Evolutionary conservation across 2,888 invertebrate genomes (phyloP), one percentile per base, ranked within the genome.

Genomic region (Aleiodes alternator): DNA sequence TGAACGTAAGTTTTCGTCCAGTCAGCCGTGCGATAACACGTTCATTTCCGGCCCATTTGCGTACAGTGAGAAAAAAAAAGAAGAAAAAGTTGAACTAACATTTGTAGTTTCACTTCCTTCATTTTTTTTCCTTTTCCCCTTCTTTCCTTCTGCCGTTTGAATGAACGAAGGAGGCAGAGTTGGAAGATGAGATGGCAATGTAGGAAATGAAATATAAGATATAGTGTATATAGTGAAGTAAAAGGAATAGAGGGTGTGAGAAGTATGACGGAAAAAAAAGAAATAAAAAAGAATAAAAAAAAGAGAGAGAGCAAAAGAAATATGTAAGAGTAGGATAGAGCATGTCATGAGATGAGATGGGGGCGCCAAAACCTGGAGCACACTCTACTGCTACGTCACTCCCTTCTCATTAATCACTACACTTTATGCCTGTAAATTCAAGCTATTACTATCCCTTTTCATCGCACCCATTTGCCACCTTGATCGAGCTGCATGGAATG

Each of bases 341-440:
- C 38, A 72, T 64, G 76, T 73, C 64, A 79, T 69, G 72, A 74
- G 80, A 79, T 80, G 80, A 83, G 83, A 80, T 83, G 84, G 82
- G 84, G 43, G 84, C 83, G 48, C 68, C 51, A 53, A 68, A 83
- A 80, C 77, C 77, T 77, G 76, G 76, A 82, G 83, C 83, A 81
- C 80, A 80, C 80, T 51, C 81, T 82, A 80, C 82, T 82, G 86
- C 86, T 78, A 75, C 85, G 86, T 87, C 87, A 87, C 84, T 84
- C 82, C 83, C 83, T 81, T 81, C 84, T 85, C 86, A 86, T 87
- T 87, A 87, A 87, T 87, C 86, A 87, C 84, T 80, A 82, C 82
- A 80, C 82, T 78, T 79, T 79, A 75, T 68, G 73, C 61, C 71
- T 55, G 29, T 72, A 53, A 72, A 31, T 72, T 66, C 71, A 70